Evolutionary conservation across 2,888 invertebrate species (phyloP), one percentile per base, ranked within the genome.

Genomic region (Nemoura dubitans): DNA sequence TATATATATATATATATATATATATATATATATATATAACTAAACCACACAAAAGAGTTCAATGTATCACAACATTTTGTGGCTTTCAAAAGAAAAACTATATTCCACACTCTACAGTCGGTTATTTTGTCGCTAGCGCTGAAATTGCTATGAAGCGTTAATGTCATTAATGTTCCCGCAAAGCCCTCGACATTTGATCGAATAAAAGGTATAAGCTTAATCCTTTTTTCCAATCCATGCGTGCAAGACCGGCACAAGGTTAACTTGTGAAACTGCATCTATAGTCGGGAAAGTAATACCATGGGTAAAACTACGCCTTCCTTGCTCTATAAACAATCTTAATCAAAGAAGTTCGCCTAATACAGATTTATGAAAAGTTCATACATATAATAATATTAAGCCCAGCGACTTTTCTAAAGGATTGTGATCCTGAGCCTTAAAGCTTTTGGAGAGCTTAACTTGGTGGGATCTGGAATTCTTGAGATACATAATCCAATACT

Each of bases 401-500:
- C 82, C 29, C 25, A 30, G 30, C 2, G 82, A 82, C 82, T 82
- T 82, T 82, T 82, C 82, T 82, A 28, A 82, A 30, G 82, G 36
- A 26, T 78, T 78, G 78, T 78, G 29, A 29, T 82, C 25, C 28
- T 30, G 82, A 82, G 82, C 29, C 29, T 14, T 29, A 82, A 82
- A 82, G 82, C 82, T 28, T 28, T 82, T 30, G 26, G 30, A 82
- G 82, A 36, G 82, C 82, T 82, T 82, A 82, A 82, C 29, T 29
- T n/a, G 30, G 30, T 29, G 30, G 21, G 29, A 82, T 29, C 36
- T 25, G 25, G 30, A 36, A 82, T 30, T 82, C 82, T 82, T 82
- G 82, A 82, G 82, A 82, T 36, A 36, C 21, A 82, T 82, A 82
- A 82, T 82, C 82, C 82, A 82, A 82, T 82, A 82, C 82, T 82